A percentile compares a stretch with the other conserved stretches of the same genome.
Evolutionary conservation across 2,797 vertebrate genomes (phyloP).

Genomic region (Danio choprae): DNA sequence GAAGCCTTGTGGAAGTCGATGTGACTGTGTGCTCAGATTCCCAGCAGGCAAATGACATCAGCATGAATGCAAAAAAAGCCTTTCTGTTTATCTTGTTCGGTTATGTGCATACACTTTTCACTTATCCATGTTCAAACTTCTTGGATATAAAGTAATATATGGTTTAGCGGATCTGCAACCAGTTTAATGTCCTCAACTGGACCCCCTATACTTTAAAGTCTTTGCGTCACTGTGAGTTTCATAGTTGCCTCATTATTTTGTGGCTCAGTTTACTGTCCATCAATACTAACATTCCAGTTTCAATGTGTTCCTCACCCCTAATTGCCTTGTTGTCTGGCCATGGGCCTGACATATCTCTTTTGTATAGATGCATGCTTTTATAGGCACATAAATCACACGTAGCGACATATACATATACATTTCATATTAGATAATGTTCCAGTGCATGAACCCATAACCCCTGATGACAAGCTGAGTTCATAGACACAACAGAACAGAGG

Average conservation of each 20-base stretch:
- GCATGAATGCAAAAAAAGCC: conserved; percentile 1
- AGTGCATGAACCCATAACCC: conserved; percentile 48
- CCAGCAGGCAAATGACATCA: conserved; percentile 18
- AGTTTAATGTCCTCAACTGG: conserved; percentile 6
- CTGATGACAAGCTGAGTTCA: conserved; percentile 49
- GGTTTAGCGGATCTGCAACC: conserved; percentile 18
- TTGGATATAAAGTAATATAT: neutral
- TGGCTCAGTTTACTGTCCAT: conserved; percentile 58
- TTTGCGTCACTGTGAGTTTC: conserved; percentile 49
- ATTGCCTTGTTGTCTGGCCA: conserved; percentile 66
- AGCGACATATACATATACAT: conserved; percentile 61
- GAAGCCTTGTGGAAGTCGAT: conserved; percentile 20
- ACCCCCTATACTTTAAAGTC: conserved; percentile 21
- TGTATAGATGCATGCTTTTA: conserved; percentile 69
- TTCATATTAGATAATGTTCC: conserved; percentile 53
- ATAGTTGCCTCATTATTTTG: conserved; percentile 58
- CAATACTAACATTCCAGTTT: conserved; percentile 70
- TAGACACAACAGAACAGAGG: conserved; percentile 43
- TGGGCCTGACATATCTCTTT: conserved; percentile 58
- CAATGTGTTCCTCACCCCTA: conserved; percentile 53
- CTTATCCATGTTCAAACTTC: neutral
- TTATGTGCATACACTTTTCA: conserved; percentile 13
- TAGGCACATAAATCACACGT: conserved; percentile 62
- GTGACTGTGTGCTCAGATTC: neutral
- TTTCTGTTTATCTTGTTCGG: neutral